phyloP scores from a whole-genome alignment of 2,113 vertebrate genomes.

The Ailurus styani region DNA sequence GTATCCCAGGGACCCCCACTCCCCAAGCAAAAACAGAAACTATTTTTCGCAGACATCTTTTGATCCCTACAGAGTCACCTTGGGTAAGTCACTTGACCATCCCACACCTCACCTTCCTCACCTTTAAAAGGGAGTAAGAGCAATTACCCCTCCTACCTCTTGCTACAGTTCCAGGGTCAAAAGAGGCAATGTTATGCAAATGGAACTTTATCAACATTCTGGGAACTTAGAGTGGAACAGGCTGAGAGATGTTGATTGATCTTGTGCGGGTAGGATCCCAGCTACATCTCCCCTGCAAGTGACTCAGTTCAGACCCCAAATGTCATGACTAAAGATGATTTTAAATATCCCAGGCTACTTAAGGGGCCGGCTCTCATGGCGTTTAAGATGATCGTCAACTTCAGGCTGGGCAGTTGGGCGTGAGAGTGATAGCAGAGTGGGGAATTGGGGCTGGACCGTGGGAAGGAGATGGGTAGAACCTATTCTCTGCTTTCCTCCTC shows the following conservation, averaged over 20 bases:
- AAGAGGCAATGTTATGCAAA: background rate
- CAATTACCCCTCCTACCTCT: background rate
- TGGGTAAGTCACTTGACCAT: background rate
- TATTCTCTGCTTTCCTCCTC: background rate
- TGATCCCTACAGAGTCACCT: background rate
- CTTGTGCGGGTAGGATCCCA: background rate
- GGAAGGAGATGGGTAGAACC: too few species aligned
- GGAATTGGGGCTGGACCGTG: too few species aligned
- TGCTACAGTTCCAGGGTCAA: background rate
- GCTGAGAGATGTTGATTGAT: background rate
- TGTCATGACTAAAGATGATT: background rate
- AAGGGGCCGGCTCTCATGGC: background rate
- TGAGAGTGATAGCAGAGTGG: background rate
- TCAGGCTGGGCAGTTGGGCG: background rate
- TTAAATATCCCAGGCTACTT: conserved; percentile 6
- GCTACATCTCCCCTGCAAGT: background rate
- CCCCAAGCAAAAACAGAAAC: background rate
- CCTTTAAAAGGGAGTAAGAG: background rate
- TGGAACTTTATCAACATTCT: background rate
- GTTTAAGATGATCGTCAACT: background rate
- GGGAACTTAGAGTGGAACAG: background rate
- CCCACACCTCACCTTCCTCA: background rate
- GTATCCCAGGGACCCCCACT: background rate
- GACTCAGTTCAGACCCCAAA: background rate
- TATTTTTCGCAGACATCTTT: background rate